phyloP scores from a whole-genome alignment of 2,113 vertebrate species.

The Steatornis caripensis region DNA sequence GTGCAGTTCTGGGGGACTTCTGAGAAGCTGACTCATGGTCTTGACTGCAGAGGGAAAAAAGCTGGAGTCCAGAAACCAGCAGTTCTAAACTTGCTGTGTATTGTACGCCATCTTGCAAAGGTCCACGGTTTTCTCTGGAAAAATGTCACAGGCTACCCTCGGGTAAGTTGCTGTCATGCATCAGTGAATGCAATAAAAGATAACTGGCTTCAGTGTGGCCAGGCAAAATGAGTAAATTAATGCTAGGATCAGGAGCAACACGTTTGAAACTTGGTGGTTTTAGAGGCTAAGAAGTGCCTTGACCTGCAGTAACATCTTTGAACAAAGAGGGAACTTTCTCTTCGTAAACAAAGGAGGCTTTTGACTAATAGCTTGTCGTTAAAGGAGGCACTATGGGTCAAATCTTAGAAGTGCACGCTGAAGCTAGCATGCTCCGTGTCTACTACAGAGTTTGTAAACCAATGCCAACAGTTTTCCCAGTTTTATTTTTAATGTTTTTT shows the following conservation, averaged over 20 bases:
- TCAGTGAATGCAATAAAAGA: neutral
- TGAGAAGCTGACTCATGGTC: neutral
- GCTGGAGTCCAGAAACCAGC: neutral
- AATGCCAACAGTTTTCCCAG: neutral
- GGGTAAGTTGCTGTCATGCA: neutral
- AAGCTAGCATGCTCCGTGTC: neutral
- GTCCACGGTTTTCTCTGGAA: neutral
- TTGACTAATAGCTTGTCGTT: neutral
- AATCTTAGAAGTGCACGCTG: neutral
- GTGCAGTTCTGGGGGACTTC: neutral
- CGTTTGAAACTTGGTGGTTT: neutral
- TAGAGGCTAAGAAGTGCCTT: neutral
- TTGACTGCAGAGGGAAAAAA: neutral
- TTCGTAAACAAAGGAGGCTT: neutral
- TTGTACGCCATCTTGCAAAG: neutral
- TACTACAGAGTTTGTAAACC: neutral
- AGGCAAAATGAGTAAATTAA: neutral
- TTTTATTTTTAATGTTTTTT: neutral
- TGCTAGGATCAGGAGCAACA: neutral
- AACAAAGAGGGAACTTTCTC: neutral
- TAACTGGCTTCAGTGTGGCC: neutral
- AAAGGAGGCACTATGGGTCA: neutral
- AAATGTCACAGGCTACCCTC: neutral
- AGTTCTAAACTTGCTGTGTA: neutral
- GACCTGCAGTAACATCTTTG: slow-evolving; percentile 17